Evolutionary conservation across 2,113 vertebrate species (phyloP).

Genomic region (Scomber scombrus): DNA sequence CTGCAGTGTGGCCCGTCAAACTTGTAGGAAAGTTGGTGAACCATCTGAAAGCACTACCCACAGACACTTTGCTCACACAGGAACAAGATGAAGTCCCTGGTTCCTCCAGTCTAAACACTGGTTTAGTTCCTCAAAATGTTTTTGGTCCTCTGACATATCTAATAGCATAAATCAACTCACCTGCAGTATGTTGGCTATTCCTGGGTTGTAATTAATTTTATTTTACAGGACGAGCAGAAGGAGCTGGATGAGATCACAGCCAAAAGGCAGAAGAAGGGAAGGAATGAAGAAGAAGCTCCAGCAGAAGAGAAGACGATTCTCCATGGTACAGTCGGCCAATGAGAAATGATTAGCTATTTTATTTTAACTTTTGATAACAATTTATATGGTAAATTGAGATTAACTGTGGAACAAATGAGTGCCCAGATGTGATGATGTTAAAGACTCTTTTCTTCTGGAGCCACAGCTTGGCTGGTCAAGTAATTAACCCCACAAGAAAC

Average conservation of each 20-base stretch:
- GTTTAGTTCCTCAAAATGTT: no score
- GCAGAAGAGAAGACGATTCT: conserved; percentile 97
- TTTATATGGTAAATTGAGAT: neutral
- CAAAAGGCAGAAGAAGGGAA: conserved; percentile 97
- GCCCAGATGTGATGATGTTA: neutral
- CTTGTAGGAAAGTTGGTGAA: no score
- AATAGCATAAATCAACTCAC: no score
- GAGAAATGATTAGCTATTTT: neutral
- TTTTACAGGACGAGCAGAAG: conserved; percentile 93
- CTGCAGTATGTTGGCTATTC: neutral
- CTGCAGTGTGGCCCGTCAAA: no score
- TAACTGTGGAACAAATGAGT: no score
- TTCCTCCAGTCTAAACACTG: no score
- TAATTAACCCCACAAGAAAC: no score
- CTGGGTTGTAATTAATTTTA: conserved; percentile 16
- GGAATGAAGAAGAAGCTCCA: conserved; percentile 94
- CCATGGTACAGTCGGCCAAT: conserved; percentile 86
- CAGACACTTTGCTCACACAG: no score
- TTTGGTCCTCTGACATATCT: no score
- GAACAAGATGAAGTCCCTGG: no score
- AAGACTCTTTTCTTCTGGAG: neutral
- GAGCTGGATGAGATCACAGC: conserved; percentile 97
- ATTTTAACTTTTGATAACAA: conserved; percentile 3
- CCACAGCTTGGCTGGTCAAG: neutral
- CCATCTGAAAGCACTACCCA: no score